Conservation (phyloP, 2,888 invertebrate species). For the Hipparchia semele region DNA sequence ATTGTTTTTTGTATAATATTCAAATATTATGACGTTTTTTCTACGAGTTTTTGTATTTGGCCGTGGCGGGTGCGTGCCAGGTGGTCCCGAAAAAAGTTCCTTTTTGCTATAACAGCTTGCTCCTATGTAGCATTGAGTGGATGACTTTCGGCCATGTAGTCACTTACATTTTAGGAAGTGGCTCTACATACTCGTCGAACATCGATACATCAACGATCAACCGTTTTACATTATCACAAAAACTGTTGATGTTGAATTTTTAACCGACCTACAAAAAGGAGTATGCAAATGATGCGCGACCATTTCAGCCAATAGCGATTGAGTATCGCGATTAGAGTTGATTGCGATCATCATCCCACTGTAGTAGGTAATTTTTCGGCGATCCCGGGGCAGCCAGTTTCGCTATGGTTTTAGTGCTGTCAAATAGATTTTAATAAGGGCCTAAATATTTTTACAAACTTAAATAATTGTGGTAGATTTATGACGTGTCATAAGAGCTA, state of each 20-base stretch:
- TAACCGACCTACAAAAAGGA: too few relatives aligned
- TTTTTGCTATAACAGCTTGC: constrained; percentile 71
- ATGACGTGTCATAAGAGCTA: too few relatives aligned
- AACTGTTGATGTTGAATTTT: background rate
- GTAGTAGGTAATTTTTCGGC: background rate
- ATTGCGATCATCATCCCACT: background rate
- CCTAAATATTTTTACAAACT: too few relatives aligned
- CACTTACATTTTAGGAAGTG: constrained; percentile 31
- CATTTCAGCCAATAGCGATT: background rate
- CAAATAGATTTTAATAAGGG: too few relatives aligned
- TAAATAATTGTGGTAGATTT: too few relatives aligned
- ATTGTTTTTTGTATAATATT: constrained; percentile 82
- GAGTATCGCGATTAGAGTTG: too few relatives aligned
- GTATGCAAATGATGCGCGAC: too few relatives aligned
- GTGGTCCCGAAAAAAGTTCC: constrained; percentile 74
- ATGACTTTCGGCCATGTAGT: constrained; percentile 27
- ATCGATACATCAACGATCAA: background rate
- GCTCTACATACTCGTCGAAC: background rate
- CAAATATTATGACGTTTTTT: constrained; percentile 81
- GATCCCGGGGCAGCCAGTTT: too few relatives aligned
- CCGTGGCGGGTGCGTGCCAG: constrained; percentile 76
- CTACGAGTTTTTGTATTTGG: constrained; percentile 64
- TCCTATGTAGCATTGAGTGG: constrained; percentile 40
- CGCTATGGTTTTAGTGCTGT: too few relatives aligned
- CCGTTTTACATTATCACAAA: background rate